Base-by-base conservation (phyloP, 2,113 vertebrate species). In the Dasyurus viverrinus region DNA sequence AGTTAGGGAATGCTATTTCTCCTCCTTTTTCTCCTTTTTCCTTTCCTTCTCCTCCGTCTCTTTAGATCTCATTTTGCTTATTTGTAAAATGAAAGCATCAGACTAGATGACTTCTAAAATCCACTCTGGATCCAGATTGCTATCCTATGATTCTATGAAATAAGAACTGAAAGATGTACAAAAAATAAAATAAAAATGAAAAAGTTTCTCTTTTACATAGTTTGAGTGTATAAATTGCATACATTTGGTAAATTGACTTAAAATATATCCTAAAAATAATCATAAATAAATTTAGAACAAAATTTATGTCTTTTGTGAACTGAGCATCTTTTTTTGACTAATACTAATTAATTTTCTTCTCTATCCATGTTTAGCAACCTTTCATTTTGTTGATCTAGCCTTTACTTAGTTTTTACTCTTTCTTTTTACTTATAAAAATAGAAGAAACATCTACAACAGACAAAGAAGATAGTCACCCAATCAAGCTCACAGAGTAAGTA, bases 401-500 rank as follows among this genome's bases (percentile, higher is more conserved):
- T 60, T 89, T 48, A 94, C 55, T 93, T 8, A 52, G 7, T 89
- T 93, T 92, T 95, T 93, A 93, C 16, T 95, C 76, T 95, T 95
- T 96, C 52, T 97, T 95, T 94, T 89, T 91, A 93, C 93, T 90
- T 55, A 95, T 95, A 84, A 68, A 53, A 57, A 90, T 42, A 97
- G 97, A 68, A 1, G 26, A 53, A 92, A 94, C 96, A 30, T 8
- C 48, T 16, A 1, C 1, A 0, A 24, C 36, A 90, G 94, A 96
- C 27, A 89, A 92, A n/a, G 92, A 92, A 36, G 94, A 91, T 54
- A 90, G 68, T 57, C 9, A 5, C 76, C 3, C 53, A 84, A 25
- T 92, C 5, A 90, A 1, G 8, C 26, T 53, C 30, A n/a, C 94
- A 76, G 68, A 93, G 98, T 98, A 98, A 95, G 97, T 97, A 95